These are phyloP conservation scores for Phoenicopterus ruber DNA, from an alignment of 2,113 vertebrate species.

Conservation along the genomic window DNA sequence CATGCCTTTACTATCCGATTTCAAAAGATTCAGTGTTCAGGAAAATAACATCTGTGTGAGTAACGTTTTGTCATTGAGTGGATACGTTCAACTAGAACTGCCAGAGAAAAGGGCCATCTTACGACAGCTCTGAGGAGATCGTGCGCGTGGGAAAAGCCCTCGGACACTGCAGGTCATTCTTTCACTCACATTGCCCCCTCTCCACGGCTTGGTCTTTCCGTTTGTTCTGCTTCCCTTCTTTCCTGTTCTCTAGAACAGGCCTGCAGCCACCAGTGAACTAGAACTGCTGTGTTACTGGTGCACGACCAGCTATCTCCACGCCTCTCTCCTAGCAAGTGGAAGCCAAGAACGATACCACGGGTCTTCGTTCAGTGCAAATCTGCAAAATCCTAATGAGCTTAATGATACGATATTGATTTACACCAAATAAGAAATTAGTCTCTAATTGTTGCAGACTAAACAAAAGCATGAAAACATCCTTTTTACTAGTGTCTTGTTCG, in stretches of 20 bases:
- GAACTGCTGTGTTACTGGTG: neutral
- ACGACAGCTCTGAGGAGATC: neutral
- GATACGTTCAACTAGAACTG: neutral
- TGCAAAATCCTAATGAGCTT: neutral
- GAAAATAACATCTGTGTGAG: neutral
- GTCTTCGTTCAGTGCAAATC: neutral
- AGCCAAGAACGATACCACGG: neutral
- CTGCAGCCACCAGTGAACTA: neutral
- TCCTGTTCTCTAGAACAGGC: neutral
- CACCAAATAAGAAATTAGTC: neutral
- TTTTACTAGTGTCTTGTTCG: conserved; percentile 17
- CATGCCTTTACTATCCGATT: neutral
- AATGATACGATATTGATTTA: neutral
- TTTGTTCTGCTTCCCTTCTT: neutral
- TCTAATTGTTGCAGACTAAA: neutral
- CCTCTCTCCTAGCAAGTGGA: conserved; percentile 12
- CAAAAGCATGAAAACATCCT: conserved; percentile 30
- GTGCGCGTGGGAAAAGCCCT: neutral
- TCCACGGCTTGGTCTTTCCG: neutral
- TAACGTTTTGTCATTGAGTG: neutral
- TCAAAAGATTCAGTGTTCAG: neutral
- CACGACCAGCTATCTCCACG: neutral
- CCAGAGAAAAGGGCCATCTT: neutral
- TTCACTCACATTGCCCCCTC: neutral
- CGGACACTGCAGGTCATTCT: neutral